These are phyloP conservation scores for Caenorhabditis sp. DNA, from an alignment of 2,888 invertebrate species.

Conservation along the genomic window DNA sequence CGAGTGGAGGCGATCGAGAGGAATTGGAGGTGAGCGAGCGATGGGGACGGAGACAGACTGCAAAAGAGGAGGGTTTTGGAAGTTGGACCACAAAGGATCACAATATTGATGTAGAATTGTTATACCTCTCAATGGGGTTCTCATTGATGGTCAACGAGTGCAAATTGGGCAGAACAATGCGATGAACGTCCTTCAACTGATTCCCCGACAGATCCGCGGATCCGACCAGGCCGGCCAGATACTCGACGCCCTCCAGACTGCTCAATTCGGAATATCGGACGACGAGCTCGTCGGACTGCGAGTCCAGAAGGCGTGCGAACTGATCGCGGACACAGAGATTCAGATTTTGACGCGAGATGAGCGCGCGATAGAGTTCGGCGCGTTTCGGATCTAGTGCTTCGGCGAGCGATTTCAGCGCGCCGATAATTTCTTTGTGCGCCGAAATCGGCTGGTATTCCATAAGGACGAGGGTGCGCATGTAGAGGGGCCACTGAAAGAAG, in stretches of 20 bases:
- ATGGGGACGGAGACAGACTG: conserved; percentile 33
- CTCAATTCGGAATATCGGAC: conserved; percentile 39
- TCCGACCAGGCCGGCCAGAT: conserved; percentile 60
- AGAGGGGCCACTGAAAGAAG: conserved; percentile 60
- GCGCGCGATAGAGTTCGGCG: conserved; percentile 24
- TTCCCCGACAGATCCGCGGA: conserved; percentile 58
- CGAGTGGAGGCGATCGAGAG: conserved; percentile 58
- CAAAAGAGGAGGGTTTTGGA: neutral
- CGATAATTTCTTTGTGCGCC: conserved; percentile 48
- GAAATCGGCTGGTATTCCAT: conserved; percentile 44
- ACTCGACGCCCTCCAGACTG: conserved; percentile 60
- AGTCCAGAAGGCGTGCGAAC: conserved; percentile 18
- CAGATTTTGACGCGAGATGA: conserved; percentile 33
- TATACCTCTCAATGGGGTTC: conserved; percentile 59
- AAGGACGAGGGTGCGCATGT: conserved; percentile 55
- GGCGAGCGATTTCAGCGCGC: conserved; percentile 42
- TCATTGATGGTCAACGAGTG: conserved; percentile 59
- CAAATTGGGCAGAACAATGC: conserved; percentile 62
- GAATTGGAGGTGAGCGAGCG: conserved; percentile 53
- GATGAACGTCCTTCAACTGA: conserved; percentile 44
- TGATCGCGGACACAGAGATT: conserved; percentile 33
- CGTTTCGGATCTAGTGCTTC: conserved; percentile 42
- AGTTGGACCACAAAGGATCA: neutral
- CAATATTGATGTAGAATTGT: neutral
- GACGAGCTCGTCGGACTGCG: conserved; percentile 11